These are phyloP conservation scores for Notarius quadriscutis DNA, from an alignment of 2,113 vertebrate genomes.

Conservation along the genomic window DNA sequence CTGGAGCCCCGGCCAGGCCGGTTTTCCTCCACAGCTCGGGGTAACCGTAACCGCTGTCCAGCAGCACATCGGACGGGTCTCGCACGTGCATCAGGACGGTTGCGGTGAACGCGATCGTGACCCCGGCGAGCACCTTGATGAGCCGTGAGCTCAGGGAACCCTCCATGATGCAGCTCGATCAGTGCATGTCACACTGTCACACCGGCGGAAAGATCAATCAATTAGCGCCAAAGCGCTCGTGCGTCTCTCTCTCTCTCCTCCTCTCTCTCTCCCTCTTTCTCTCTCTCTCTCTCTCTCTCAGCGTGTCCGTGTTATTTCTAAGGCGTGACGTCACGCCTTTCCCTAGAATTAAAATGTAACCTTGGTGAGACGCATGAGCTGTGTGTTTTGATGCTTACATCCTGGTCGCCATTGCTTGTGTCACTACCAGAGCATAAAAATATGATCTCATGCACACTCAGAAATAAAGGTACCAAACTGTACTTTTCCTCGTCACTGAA, in stretches of 20 bases:
- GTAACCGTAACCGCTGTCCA: constrained; percentile 24
- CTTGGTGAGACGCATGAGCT: not conserved
- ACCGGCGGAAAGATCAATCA: not conserved
- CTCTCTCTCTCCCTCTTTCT: no score
- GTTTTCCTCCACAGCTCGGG: constrained; percentile 56
- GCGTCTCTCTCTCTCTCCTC: not conserved
- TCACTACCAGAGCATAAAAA: not conserved
- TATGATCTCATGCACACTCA: not conserved
- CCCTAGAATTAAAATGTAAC: not conserved
- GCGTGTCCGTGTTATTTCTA: not conserved
- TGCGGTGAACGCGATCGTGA: constrained; percentile 54
- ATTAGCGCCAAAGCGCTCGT: not conserved
- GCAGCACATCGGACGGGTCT: constrained; percentile 48
- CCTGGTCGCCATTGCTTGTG: not conserved
- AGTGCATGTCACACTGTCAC: constrained; percentile 4
- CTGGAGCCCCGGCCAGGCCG: constrained; percentile 49
- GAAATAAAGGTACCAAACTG: not conserved
- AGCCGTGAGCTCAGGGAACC: constrained; percentile 44
- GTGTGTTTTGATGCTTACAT: not conserved
- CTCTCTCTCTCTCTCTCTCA: no score
- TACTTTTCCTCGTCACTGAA: not conserved
- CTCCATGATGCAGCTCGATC: constrained; percentile 44
- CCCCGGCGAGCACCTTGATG: constrained; percentile 45
- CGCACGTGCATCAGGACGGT: constrained; percentile 50
- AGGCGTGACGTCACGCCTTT: constrained; percentile 10